Evolutionary conservation across 2,113 vertebrate species (phyloP).

Genomic region (Ibidorhyncha struthersii): DNA sequence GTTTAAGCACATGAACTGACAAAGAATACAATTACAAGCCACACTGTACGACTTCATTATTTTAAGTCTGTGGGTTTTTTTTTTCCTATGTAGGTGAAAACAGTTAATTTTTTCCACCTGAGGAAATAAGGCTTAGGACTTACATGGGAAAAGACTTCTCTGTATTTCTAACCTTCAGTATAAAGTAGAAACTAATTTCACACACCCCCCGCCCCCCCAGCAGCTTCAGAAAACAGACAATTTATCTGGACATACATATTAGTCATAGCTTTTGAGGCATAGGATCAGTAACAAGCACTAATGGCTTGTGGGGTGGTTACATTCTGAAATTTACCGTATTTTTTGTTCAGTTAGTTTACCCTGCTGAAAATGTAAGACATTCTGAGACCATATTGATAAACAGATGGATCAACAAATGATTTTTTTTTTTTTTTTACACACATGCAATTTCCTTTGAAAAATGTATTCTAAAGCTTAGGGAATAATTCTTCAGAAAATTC

Average conservation of each 20-base stretch:
- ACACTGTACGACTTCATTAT: neutral
- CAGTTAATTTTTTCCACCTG: neutral
- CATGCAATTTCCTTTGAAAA: neutral
- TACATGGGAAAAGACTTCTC: neutral
- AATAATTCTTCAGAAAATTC: too few species aligned
- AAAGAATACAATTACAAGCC: neutral
- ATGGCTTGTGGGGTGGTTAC: neutral
- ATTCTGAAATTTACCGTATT: neutral
- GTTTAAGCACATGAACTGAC: neutral
- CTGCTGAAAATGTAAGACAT: neutral
- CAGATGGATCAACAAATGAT: neutral
- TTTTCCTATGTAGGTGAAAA: neutral
- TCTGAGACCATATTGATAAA: neutral
- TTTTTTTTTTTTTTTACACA: neutral
- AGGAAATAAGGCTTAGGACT: neutral
- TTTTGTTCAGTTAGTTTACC: neutral
- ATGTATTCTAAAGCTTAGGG: neutral
- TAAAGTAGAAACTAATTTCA: neutral
- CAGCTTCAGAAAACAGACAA: neutral
- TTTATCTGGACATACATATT: neutral
- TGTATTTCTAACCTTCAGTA: neutral
- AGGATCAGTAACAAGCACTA: neutral
- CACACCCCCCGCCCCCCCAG: neutral
- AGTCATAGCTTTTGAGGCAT: neutral
- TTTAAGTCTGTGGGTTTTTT: neutral